These are phyloP conservation scores for Lycodopsis pacificus DNA, from an alignment of 2,797 vertebrate genomes.

Conservation along the genomic window DNA sequence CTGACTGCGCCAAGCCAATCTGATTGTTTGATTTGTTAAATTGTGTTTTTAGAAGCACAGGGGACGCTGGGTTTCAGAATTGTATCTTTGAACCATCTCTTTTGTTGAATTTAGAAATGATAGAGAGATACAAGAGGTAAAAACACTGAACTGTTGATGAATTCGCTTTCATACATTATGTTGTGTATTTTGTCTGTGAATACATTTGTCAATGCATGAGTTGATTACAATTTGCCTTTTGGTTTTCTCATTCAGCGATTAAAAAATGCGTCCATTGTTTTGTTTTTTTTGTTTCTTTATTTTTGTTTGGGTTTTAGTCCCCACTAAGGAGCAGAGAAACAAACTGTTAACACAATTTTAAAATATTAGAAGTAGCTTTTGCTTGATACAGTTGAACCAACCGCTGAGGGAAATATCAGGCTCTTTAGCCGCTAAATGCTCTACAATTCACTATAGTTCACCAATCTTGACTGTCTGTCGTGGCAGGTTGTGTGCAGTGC, in stretches of 20 bases:
- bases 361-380: background rate
- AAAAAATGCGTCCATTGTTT: background rate
- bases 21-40: slow-evolving; percentile 42
- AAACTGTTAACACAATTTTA: background rate
- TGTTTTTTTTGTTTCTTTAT: background rate
- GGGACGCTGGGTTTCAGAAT: slow-evolving; percentile 6
- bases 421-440: background rate
- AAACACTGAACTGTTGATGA: background rate
- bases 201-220: background rate
- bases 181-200: background rate
- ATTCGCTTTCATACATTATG: background rate
- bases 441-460: background rate
- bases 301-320: background rate
- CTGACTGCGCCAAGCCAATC: slow-evolving; percentile 31
- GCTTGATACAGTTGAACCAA: background rate
- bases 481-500: background rate
- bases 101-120: slow-evolving; percentile 33
- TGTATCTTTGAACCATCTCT: slow-evolving; percentile 30
- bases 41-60: slow-evolving; percentile 26
- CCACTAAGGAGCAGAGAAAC: background rate
- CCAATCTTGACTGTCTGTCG: background rate
- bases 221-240: background rate
- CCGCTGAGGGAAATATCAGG: background rate
- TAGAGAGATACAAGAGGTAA: background rate
- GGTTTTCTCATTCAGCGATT: background rate